These are phyloP conservation scores for Antedon mediterranea DNA, from an alignment of 53 echinoderm and acorn worm genomes.

Conservation along the genomic window DNA sequence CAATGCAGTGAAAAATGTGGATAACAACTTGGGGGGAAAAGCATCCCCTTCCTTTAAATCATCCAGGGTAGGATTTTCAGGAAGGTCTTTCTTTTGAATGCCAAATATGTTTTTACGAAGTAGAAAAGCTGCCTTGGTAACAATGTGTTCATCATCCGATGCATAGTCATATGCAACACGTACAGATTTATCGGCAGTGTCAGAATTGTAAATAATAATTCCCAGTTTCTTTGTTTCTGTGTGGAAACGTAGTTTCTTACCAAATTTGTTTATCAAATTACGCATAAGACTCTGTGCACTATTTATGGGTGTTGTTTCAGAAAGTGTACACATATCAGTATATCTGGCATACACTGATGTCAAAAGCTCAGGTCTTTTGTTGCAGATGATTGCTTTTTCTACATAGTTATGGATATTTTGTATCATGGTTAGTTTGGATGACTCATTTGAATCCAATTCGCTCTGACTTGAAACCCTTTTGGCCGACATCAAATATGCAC, in stretches of 20 bases:
- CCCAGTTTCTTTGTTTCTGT: no score
- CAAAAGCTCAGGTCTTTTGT: slow-evolving; percentile 4
- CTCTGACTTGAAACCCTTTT: neutral
- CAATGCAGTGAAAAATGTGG: neutral
- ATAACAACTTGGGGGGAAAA: slow-evolving; percentile 5
- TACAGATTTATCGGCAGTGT: neutral
- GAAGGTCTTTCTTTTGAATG: neutral
- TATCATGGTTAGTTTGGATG: neutral
- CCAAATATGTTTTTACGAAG: slow-evolving; percentile 5
- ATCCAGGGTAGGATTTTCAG: neutral
- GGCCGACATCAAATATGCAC: neutral
- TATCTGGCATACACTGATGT: slow-evolving; percentile 4
- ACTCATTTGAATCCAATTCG: neutral
- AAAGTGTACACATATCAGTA: neutral
- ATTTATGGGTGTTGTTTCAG: neutral
- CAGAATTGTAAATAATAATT: neutral
- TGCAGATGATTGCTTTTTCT: no score
- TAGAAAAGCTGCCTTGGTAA: neutral
- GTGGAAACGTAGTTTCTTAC: neutral
- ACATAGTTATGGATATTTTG: no score
- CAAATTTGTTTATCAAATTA: no score
- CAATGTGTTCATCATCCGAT: no score
- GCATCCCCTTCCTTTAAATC: neutral
- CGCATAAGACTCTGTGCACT: slow-evolving; percentile 7
- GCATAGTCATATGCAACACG: slow-evolving; percentile 4